phyloP scores from a whole-genome alignment of 1,140 invertebrate genomes.

The Microplitis mediator region DNA sequence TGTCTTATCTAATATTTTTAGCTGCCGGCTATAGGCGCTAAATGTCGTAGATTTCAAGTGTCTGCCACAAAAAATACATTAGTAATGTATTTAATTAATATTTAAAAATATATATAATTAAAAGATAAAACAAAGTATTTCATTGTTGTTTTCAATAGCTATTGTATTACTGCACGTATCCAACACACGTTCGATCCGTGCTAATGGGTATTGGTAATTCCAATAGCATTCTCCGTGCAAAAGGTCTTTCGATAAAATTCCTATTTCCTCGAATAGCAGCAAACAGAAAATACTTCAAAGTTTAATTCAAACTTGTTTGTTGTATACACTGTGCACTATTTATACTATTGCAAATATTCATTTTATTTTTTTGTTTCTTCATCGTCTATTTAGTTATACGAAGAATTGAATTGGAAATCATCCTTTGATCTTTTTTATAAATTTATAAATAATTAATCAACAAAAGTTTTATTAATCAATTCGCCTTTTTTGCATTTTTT shows the following conservation, averaged over 20 bases:
- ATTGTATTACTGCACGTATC: not conserved
- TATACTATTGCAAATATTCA: slow-evolving; percentile 1
- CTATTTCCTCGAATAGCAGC: not conserved
- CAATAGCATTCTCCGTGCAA: not conserved
- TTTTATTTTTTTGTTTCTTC: not conserved
- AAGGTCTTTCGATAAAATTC: slow-evolving; percentile 16
- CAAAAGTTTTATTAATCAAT: no score
- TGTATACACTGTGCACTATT: no score
- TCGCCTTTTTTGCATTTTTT: no score
- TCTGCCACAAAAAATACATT: no score
- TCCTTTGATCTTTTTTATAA: slow-evolving; percentile 5
- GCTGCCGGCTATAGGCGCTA: no score
- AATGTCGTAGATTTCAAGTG: no score
- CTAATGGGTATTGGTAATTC: slow-evolving; percentile 31
- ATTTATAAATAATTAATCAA: not conserved
- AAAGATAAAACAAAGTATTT: not conserved
- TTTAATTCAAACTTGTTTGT: not conserved
- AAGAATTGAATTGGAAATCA: not conserved
- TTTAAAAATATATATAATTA: no score
- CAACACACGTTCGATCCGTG: not conserved
- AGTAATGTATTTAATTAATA: no score
- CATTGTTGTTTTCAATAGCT: no score
- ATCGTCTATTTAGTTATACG: no score
- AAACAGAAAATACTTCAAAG: not conserved
- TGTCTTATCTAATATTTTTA: no score